phyloP scores from a whole-genome alignment of 2,113 vertebrate genomes.

The Bubo bubo region DNA sequence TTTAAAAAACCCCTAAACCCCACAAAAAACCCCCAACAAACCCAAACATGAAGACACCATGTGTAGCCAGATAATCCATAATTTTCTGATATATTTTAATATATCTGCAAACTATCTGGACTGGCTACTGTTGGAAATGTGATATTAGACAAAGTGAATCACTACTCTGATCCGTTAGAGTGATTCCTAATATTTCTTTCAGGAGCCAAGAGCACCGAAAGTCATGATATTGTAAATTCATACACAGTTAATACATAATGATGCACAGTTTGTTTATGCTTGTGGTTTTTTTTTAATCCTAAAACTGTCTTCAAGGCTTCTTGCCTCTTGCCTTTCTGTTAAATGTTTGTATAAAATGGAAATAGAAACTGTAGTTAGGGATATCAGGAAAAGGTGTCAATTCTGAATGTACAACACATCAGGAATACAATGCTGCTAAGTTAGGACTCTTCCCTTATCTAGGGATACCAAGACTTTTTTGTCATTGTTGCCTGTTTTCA shows the following conservation, averaged over 20 bases:
- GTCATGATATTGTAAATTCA: not conserved
- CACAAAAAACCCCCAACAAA: accelerated
- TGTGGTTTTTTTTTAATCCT: not conserved
- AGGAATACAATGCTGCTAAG: not conserved
- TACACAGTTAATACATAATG: not conserved
- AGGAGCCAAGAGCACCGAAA: not conserved
- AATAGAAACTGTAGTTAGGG: not conserved
- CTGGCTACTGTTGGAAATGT: not conserved
- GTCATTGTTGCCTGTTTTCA: not conserved
- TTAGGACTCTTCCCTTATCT: not conserved
- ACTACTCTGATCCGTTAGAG: not conserved
- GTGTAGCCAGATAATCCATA: not conserved
- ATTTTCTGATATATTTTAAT: not conserved
- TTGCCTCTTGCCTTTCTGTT: not conserved
- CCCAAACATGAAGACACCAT: not conserved
- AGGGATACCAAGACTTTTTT: not conserved
- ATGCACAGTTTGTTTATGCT: not conserved
- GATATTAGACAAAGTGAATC: not conserved
- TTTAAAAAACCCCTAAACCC: not conserved
- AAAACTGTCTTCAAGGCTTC: not conserved
- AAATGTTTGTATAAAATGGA: not conserved
- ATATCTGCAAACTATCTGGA: not conserved
- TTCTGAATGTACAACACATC: not conserved
- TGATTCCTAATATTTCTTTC: not conserved
- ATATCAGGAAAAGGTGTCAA: not conserved